phyloP scores from a whole-genome alignment of 2,797 vertebrate species.

The Oreortyx pictus region DNA sequence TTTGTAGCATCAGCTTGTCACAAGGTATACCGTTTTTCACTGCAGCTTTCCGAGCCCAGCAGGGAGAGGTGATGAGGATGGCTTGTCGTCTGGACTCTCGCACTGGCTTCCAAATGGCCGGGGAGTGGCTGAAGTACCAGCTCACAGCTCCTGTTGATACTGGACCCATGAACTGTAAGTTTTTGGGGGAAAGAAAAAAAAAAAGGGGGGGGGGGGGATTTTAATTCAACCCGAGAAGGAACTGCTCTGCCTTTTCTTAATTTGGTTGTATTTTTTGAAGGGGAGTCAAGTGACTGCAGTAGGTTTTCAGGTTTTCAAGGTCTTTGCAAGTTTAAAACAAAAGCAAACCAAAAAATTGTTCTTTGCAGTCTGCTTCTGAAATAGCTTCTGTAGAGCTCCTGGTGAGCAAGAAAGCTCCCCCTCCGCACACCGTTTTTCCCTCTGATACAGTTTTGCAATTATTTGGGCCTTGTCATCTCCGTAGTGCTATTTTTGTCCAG shows the following conservation, averaged over 20 bases:
- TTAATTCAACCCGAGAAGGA: background rate
- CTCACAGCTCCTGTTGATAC: constrained; percentile 84
- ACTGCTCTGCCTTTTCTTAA: background rate
- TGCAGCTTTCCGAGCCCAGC: constrained; percentile 91
- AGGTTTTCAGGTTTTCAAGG: background rate
- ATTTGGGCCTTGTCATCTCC: background rate
- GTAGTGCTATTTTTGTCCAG: background rate
- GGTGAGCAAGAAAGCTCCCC: background rate
- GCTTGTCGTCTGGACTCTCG: constrained; percentile 89
- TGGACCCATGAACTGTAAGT: constrained; percentile 86
- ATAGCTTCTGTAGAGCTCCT: background rate
- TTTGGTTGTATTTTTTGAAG: background rate
- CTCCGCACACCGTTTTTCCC: background rate
- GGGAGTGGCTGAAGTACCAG: constrained; percentile 91
- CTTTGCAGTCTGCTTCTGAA: background rate
- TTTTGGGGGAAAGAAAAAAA: background rate
- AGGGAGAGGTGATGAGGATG: constrained; percentile 89
- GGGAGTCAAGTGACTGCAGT: background rate
- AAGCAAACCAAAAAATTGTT: background rate
- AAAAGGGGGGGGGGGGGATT: rapidly evolving
- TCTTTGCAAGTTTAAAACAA: background rate
- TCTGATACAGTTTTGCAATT: background rate
- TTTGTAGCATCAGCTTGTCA: background rate
- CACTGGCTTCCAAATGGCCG: constrained; percentile 91
- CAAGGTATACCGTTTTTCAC: background rate